Evolutionary conservation across 2,113 vertebrate genomes (phyloP).

Genomic region (Bujurquina vittata): DNA sequence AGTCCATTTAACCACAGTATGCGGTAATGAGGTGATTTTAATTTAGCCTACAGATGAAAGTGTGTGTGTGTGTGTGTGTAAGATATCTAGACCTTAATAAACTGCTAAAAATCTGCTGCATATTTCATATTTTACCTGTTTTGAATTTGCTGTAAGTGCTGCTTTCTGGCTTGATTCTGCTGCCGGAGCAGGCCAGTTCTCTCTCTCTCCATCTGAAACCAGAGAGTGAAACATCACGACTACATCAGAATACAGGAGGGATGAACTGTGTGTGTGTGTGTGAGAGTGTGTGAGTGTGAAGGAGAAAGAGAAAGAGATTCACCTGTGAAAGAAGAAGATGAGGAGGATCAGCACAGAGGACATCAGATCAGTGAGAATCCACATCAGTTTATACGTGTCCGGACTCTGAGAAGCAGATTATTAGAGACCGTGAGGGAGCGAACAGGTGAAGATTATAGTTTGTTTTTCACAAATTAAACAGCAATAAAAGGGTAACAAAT

Average conservation of each 20-base stretch:
- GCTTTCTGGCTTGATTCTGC: slow-evolving; percentile 54
- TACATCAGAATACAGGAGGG: not conserved
- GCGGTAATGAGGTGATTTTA: not conserved
- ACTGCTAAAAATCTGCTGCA: no score
- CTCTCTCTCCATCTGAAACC: slow-evolving; percentile 82
- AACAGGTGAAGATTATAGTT: not conserved
- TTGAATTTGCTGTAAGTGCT: slow-evolving; percentile 82
- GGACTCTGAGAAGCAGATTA: slow-evolving; percentile 81
- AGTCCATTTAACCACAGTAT: not conserved
- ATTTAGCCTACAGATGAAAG: not conserved
- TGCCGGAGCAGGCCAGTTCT: slow-evolving; percentile 54
- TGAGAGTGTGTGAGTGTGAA: no score
- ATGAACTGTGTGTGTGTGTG: not conserved
- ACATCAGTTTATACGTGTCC: slow-evolving; percentile 82
- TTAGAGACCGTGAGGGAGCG: not conserved
- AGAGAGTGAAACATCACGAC: accelerated
- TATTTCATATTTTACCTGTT: slow-evolving; percentile 70
- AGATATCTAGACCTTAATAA: not conserved
- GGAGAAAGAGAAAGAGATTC: slow-evolving; percentile 46
- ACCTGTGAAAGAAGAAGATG: slow-evolving; percentile 88
- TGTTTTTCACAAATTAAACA: not conserved
- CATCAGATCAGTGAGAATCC: slow-evolving; percentile 83
- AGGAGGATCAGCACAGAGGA: slow-evolving; percentile 79
- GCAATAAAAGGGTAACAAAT: not conserved
- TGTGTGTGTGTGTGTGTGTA: no score